phyloP scores from a whole-genome alignment of 2,888 invertebrate genomes.

The Himalopsyche anomala region DNA sequence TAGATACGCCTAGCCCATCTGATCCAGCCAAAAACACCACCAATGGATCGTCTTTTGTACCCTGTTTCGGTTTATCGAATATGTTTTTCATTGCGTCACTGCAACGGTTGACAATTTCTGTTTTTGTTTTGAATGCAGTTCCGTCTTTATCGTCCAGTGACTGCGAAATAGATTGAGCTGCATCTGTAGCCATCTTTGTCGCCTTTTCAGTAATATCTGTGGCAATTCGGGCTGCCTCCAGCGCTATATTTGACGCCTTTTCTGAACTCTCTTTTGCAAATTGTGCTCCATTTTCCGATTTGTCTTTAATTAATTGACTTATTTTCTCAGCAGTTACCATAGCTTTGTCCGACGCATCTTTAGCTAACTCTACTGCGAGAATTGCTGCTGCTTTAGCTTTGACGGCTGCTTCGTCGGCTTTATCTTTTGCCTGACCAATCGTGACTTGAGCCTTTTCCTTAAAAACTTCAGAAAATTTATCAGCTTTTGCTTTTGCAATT shows the following conservation, averaged over 20 bases:
- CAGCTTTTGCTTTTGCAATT: conserved; percentile 44
- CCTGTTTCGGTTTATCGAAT: conserved; percentile 6
- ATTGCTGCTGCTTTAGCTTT: conserved; percentile 22
- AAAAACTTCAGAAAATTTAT: conserved; percentile 42
- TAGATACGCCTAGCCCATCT: conserved; percentile 36
- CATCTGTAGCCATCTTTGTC: conserved; percentile 15
- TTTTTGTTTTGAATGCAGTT: neutral
- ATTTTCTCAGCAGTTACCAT: neutral
- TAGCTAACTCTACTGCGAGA: conserved; percentile 26
- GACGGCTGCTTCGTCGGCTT: conserved; percentile 44
- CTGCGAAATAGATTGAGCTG: conserved; percentile 45
- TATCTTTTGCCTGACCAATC: conserved; percentile 13
- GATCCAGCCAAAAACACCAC: neutral
- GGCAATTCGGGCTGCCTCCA: conserved; percentile 10
- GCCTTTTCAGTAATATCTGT: conserved; percentile 38
- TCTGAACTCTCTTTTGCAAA: conserved; percentile 44
- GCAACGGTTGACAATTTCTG: neutral
- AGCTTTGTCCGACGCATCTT: conserved; percentile 49
- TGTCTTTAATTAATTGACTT: conserved; percentile 45
- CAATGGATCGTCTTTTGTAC: neutral
- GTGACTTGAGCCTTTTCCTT: conserved; percentile 39
- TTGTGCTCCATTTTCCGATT: conserved; percentile 34
- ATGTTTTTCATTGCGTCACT: conserved; percentile 5
- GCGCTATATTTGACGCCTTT: conserved; percentile 32
- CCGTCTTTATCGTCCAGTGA: conserved; percentile 33